Percentiles rank a stretch among this genome's conserved stretches.
Conservation (phyloP, 2,797 vertebrate genomes). For the Melanotaenia pygmaea region DNA sequence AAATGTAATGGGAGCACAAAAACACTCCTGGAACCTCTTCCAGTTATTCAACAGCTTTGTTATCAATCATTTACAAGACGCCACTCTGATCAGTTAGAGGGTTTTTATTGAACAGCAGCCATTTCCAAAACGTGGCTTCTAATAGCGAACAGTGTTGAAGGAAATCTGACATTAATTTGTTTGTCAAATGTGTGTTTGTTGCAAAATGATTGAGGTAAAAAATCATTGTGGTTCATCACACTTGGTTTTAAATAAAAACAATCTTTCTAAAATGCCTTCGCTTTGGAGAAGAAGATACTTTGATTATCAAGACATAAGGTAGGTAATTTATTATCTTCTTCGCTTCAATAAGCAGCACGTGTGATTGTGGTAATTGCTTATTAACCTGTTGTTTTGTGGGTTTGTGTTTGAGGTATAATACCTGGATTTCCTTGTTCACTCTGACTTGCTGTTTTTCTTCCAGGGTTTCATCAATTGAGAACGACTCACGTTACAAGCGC, state of each 20-base stretch:
- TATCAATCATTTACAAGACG: background rate
- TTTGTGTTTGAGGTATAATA: too few relatives aligned
- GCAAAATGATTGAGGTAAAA: slow-evolving; percentile 5
- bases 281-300: slow-evolving; percentile 64
- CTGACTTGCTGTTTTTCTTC: slow-evolving; percentile 1
- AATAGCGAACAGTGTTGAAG: background rate
- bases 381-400: background rate
- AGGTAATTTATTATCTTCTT: slow-evolving; percentile 38
- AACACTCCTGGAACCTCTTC: background rate
- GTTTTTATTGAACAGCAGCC: slow-evolving; percentile 7
- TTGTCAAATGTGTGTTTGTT: slow-evolving; percentile 20
- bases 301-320: slow-evolving; percentile 75
- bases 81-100: background rate
- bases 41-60: background rate
- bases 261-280: slow-evolving; percentile 72
- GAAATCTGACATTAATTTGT: background rate
- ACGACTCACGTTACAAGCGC: slow-evolving; percentile 87
- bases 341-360: background rate
- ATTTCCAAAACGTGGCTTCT: background rate
- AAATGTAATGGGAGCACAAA: too few relatives aligned
- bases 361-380: background rate
- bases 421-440: background rate
- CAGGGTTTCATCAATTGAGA: slow-evolving; percentile 91
- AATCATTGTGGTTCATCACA: background rate
- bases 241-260: slow-evolving; percentile 52